Evolutionary conservation across 1,140 invertebrate genomes (phyloP).

Genomic region (Pissodes strobi): DNA sequence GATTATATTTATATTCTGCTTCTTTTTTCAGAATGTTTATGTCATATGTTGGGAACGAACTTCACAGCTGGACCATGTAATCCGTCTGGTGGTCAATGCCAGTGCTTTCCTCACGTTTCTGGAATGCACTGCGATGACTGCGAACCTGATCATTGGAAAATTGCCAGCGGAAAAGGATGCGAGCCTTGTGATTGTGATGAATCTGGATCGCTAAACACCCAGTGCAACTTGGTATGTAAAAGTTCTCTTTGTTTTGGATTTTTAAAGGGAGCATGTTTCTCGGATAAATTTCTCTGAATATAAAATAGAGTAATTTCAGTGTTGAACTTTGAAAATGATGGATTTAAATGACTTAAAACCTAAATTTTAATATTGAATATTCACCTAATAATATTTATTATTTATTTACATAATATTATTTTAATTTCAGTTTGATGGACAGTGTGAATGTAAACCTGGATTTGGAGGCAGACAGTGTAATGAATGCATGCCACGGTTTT

Average conservation of each 20-base stretch:
- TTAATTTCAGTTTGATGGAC: conserved; percentile 67
- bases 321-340: too few species aligned
- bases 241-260: too few species aligned
- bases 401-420: not conserved
- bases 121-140: conserved; percentile 85
- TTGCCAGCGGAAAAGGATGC: conserved; percentile 89
- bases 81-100: conserved; percentile 83
- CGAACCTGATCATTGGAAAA: conserved; percentile 88
- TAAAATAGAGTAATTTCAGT: too few species aligned
- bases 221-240: conserved; percentile 62
- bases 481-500: conserved; percentile 91
- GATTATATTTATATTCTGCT: not conserved
- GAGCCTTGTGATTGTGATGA: conserved; percentile 90
- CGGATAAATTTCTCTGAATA: too few species aligned
- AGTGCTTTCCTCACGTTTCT: conserved; percentile 86
- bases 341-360: too few species aligned
- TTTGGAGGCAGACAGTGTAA: conserved; percentile 94
- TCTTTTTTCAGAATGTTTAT: conserved; percentile 72
- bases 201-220: conserved; percentile 69
- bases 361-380: too few species aligned
- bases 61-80: conserved; percentile 77
- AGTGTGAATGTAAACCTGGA: conserved; percentile 88
- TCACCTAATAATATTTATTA: too few species aligned
- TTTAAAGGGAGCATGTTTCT: too few species aligned
- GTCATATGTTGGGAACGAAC: conserved; percentile 90